These are phyloP conservation scores for Coreius guichenoti DNA, from an alignment of 2,797 vertebrate genomes.

Conservation along the genomic window DNA sequence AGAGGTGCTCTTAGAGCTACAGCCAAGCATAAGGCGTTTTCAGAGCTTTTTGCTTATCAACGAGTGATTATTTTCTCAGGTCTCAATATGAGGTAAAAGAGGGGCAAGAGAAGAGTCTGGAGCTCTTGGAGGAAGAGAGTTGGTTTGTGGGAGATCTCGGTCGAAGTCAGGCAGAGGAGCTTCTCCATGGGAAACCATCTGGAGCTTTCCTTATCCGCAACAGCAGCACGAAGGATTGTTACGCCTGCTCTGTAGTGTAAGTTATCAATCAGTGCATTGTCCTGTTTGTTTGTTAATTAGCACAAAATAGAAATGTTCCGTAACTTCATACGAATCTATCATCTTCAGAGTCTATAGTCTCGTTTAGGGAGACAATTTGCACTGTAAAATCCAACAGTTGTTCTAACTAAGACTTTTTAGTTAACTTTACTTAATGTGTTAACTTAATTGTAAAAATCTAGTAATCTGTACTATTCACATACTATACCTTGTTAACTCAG, in stretches of 20 bases:
- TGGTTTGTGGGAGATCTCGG: slow-evolving; percentile 97
- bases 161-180: slow-evolving; percentile 91
- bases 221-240: slow-evolving; percentile 89
- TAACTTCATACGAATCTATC: not conserved
- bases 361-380: not conserved
- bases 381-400: too few species aligned
- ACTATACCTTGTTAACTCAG: too few species aligned
- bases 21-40: not conserved
- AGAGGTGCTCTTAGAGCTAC: not conserved
- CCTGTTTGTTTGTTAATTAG: not conserved
- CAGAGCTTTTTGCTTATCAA: not conserved
- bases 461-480: too few species aligned
- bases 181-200: slow-evolving; percentile 89
- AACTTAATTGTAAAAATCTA: too few species aligned
- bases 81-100: slow-evolving; percentile 90
- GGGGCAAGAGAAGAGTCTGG: slow-evolving; percentile 86
- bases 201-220: slow-evolving; percentile 96
- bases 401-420: too few species aligned
- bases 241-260: slow-evolving; percentile 83
- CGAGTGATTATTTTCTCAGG: slow-evolving; percentile 33
- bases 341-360: not conserved
- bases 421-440: too few species aligned
- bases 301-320: not conserved
- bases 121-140: slow-evolving; percentile 90
- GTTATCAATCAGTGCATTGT: slow-evolving; percentile 49